A percentile compares a stretch with the other conserved stretches of the same genome.
Conservation (phyloP, 1,140 invertebrate species). For the Tribolium madens region DNA sequence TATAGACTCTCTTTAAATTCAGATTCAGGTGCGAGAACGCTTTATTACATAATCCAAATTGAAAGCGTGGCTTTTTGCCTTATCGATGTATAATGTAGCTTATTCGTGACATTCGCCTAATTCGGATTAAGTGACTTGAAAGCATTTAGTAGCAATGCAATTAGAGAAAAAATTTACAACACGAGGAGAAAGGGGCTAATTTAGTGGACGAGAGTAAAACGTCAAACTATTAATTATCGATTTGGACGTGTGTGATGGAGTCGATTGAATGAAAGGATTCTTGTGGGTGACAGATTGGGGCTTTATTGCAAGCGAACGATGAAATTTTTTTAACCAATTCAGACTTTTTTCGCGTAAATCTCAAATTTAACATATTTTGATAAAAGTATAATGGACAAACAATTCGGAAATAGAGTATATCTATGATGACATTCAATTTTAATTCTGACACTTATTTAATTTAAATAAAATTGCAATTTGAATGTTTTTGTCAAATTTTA, state of each 20-base stretch:
- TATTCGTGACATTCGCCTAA: slow-evolving; percentile 23
- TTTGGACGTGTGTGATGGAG: neutral
- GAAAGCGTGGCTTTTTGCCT: slow-evolving; percentile 44
- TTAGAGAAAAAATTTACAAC: neutral
- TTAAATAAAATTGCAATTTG: too few relatives aligned
- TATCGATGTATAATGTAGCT: slow-evolving; percentile 38
- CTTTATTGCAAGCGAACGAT: too few relatives aligned
- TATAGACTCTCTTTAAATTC: neutral
- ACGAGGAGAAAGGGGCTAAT: neutral
- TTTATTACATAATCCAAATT: slow-evolving; percentile 45
- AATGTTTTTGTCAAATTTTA: too few relatives aligned
- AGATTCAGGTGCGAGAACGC: slow-evolving; percentile 19
- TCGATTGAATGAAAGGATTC: neutral
- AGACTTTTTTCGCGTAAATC: too few relatives aligned
- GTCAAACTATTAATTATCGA: neutral
- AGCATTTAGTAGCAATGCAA: slow-evolving; percentile 1
- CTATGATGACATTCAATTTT: too few relatives aligned
- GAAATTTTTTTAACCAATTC: too few relatives aligned
- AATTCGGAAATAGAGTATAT: too few relatives aligned
- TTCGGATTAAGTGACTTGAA: slow-evolving; percentile 31
- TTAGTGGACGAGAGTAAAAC: neutral
- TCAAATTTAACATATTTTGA: too few relatives aligned
- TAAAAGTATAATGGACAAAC: too few relatives aligned
- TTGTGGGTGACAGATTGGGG: too few relatives aligned
- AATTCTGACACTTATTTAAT: too few relatives aligned